A percentile compares a stretch with the other conserved stretches of the same genome.
phyloP scores from a whole-genome alignment of 1,140 invertebrate genomes.

The Apis florea region DNA sequence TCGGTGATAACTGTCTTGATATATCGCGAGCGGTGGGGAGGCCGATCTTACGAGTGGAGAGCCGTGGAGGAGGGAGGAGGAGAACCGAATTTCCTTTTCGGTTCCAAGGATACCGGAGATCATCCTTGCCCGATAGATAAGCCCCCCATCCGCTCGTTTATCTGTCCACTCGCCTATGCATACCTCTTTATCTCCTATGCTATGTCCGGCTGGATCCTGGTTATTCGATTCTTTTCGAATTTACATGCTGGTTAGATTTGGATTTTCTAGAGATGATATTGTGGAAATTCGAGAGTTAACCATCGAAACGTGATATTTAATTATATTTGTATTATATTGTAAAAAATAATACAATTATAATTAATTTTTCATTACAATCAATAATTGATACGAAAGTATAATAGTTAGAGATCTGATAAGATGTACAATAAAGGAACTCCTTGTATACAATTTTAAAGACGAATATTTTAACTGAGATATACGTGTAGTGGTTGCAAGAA shows the following conservation, averaged over 20 bases:
- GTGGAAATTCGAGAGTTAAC: not conserved
- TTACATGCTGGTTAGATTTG: not conserved
- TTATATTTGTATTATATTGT: no score
- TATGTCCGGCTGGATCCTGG: not conserved
- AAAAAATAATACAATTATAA: no score
- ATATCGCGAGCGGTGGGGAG: conserved; percentile 63
- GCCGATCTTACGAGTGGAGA: conserved; percentile 27
- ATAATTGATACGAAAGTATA: no score
- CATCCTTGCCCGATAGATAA: conserved; percentile 50
- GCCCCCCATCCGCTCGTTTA: conserved; percentile 26
- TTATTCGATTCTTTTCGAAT: not conserved
- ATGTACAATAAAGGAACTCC: no score
- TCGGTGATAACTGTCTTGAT: conserved; percentile 76
- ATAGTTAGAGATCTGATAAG: no score
- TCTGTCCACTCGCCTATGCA: conserved; percentile 41
- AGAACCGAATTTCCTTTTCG: conserved; percentile 34
- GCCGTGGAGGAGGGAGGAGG: not conserved
- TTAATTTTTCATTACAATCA: no score
- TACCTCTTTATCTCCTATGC: conserved; percentile 10
- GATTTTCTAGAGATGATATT: not conserved
- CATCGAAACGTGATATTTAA: no score
- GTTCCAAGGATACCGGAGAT: conserved; percentile 29
- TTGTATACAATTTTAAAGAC: no score
- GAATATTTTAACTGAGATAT: no score
- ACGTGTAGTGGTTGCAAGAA: no score